Evolutionary conservation across 2,888 invertebrate genomes (phyloP).

Genomic region (Lasioglossum calceatum): DNA sequence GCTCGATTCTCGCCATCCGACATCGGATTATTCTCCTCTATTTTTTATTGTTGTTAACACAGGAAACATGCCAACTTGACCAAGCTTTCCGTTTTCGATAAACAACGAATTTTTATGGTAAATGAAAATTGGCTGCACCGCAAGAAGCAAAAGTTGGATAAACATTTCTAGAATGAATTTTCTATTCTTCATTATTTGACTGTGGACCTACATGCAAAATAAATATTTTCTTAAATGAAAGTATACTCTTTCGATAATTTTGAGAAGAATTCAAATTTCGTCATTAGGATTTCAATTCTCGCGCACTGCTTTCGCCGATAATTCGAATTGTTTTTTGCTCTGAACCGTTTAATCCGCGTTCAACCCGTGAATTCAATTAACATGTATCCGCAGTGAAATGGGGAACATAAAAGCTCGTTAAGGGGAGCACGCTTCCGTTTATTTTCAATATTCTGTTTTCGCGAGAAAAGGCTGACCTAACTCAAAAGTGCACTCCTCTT

Average conservation of each 20-base stretch:
- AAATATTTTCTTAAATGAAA: neutral
- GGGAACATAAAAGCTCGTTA: neutral
- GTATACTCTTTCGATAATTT: neutral
- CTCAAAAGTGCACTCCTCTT: neutral
- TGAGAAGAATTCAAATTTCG: neutral
- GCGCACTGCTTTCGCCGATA: neutral
- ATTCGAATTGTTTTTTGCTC: neutral
- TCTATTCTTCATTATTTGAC: neutral
- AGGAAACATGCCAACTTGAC: neutral
- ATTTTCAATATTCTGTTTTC: conserved; percentile 9
- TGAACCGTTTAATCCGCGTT: neutral
- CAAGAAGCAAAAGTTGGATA: neutral
- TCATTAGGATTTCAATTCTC: neutral
- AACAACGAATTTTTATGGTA: neutral
- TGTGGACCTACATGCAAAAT: neutral
- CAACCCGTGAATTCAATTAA: neutral
- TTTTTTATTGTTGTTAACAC: neutral
- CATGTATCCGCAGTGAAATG: neutral
- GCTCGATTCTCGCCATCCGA: neutral
- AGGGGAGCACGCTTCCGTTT: neutral
- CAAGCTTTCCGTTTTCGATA: neutral
- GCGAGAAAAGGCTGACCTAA: neutral
- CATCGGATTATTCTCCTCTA: neutral
- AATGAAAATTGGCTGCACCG: neutral
- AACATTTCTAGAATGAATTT: neutral